Evolutionary conservation across 2,888 invertebrate species (phyloP), one percentile per base, ranked within the genome.

Genomic region (Schrankia costaestrigalis): DNA sequence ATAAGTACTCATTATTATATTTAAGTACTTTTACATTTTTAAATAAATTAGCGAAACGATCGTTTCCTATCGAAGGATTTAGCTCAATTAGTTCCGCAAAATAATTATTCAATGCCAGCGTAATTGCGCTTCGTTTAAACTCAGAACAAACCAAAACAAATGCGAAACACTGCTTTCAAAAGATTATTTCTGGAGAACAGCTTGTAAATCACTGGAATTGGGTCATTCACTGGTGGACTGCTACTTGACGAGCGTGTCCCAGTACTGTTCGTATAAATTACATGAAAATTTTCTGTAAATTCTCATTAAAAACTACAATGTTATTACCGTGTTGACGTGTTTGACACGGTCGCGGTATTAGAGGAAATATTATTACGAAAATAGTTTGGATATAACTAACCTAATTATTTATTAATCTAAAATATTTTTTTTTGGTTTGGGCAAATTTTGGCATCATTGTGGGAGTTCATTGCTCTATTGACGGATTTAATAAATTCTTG

Each of bases 121-220:
- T 33, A 45, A 25, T 41, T 41, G 24, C 4, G 25, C 34, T 11
- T 14, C 30, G 46, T 40, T 23, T 40, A 26, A 38, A 46, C 25
- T 13, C 18, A 43, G n/a, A n/a, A n/a, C n/a, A n/a, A 51, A 50
- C 42, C 43, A 50, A n/a, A n/a, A 53, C 32, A 34, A 56, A 59
- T 47, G 62, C 47, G 45, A 39, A 56, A 42, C 47, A 51, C 51
- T 53, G 59, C 61, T 59, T 62, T 54, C 44, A 51, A 54, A 64
- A 61, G 35, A 46, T 42, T 69, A 73, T 73, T 71, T 63, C 56
- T 61, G 65, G 66, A 60, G 35, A 44, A 28, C 35, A 34, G 27
- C 22, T 39, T 38, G 56, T 73, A 71, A 72, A 74, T 73, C 64
- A 68, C 33, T 36, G 52, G 62, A 78, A 77, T 65, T 67, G 56